A percentile compares a stretch with the other conserved stretches of the same genome.
Conservation (phyloP, 2,113 vertebrate species). For the Mormyrus lacerda region DNA sequence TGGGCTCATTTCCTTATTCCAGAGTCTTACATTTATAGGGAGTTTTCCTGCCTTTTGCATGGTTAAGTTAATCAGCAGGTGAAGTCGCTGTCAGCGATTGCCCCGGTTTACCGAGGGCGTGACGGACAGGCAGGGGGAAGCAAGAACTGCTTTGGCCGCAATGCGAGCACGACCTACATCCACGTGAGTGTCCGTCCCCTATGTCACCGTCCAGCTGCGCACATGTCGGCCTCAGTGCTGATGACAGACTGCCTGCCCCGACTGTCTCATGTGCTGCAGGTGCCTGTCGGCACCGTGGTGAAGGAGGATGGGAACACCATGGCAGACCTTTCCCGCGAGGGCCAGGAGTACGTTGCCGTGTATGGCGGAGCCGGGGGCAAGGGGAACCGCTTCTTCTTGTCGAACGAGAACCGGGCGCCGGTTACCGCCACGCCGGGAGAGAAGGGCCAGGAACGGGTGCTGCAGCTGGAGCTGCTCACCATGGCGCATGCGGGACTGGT, state of each 20-base stretch:
- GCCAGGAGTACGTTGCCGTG: slow-evolving; percentile 75
- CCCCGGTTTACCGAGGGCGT: slow-evolving; percentile 64
- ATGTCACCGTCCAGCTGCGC: not conserved
- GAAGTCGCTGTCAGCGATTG: slow-evolving; percentile 74
- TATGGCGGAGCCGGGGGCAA: slow-evolving; percentile 82
- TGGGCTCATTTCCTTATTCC: not conserved
- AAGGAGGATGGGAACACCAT: slow-evolving; percentile 67
- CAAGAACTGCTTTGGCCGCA: slow-evolving; percentile 81
- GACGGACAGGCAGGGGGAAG: slow-evolving; percentile 65
- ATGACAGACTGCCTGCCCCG: not conserved
- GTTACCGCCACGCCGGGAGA: slow-evolving; percentile 62
- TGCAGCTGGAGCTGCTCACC: slow-evolving; percentile 84
- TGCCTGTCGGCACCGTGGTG: slow-evolving; percentile 84
- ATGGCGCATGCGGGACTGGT: slow-evolving; percentile 92
- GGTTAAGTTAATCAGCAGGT: slow-evolving; percentile 66
- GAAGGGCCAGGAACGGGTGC: slow-evolving; percentile 68
- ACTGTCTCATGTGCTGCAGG: slow-evolving; percentile 50
- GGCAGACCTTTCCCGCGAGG: slow-evolving; percentile 68
- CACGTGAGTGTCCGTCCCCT: slow-evolving; percentile 55
- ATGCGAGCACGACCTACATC: slow-evolving; percentile 59
- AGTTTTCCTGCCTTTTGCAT: not conserved
- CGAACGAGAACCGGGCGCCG: slow-evolving; percentile 86
- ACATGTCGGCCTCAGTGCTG: not conserved
- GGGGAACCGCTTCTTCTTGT: slow-evolving; percentile 86
- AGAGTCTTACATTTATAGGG: not conserved